A percentile compares a stretch with the other conserved stretches of the same genome.
Conservation (phyloP, 2,797 vertebrate genomes). For the Alauda arvensis region DNA sequence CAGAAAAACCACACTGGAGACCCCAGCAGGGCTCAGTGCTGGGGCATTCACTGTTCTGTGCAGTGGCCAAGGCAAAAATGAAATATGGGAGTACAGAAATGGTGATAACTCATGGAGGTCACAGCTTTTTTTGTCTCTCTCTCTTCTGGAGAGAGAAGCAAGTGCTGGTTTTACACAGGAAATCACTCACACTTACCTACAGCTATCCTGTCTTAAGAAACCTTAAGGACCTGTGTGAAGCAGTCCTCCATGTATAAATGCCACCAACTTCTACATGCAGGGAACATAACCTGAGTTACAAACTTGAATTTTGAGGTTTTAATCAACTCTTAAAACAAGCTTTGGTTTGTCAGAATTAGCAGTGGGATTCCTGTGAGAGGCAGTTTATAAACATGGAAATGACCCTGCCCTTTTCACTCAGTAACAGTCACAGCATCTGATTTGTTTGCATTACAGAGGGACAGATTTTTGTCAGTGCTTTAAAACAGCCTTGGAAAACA, state of each 20-base stretch:
- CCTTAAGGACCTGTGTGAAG: not conserved
- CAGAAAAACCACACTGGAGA: not conserved
- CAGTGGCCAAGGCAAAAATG: not conserved
- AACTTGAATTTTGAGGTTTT: not conserved
- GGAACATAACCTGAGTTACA: not conserved
- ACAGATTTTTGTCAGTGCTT: not conserved
- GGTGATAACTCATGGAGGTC: not conserved
- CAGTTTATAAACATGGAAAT: not conserved
- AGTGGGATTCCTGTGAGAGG: not conserved
- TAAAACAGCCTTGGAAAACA: not conserved
- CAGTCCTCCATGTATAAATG: not conserved
- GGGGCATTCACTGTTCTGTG: not conserved
- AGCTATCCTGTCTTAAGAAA: not conserved
- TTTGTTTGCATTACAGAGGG: not conserved
- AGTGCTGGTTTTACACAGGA: not conserved
- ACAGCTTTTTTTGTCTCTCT: no score
- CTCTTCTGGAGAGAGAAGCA: not conserved
- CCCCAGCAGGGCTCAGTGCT: not conserved
- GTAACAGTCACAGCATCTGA: not conserved
- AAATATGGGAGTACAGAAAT: not conserved
- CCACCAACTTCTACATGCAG: not conserved
- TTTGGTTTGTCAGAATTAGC: not conserved
- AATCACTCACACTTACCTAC: not conserved
- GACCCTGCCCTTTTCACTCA: not conserved
- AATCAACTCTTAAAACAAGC: not conserved